Evolutionary conservation across 2,113 vertebrate species (phyloP).

Genomic region (Nannospalax galili): DNA sequence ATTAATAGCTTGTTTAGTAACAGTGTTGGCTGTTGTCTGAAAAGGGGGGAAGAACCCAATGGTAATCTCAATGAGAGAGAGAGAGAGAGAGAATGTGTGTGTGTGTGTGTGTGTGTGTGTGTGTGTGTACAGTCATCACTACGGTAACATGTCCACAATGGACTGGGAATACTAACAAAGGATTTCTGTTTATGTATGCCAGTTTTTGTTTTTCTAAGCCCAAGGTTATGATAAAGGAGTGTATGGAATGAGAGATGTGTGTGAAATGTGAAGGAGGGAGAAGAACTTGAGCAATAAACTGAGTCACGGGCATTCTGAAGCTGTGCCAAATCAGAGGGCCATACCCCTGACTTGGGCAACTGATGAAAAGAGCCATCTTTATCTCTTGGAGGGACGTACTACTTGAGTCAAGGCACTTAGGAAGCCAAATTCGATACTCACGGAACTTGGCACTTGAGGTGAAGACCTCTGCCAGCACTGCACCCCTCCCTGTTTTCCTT

Average conservation of each 20-base stretch:
- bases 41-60: constrained; percentile 43
- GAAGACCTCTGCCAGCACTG: not conserved
- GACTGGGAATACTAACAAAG: not conserved
- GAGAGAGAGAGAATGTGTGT: not conserved
- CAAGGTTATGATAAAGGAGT: not conserved
- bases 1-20: constrained; percentile 79
- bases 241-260: not conserved
- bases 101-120: not conserved
- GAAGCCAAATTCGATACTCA: not conserved
- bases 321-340: not conserved
- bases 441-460: not conserved
- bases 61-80: constrained; percentile 45
- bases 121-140: constrained; percentile 43
- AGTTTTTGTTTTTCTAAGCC: not conserved
- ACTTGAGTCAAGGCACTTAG: not conserved
- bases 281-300: not conserved
- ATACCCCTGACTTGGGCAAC: too few relatives aligned
- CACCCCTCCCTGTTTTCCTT: not conserved
- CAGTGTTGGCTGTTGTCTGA: constrained; percentile 59
- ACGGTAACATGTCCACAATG: constrained; percentile 64
- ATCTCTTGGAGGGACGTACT: not conserved
- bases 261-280: not conserved
- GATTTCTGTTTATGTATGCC: not conserved
- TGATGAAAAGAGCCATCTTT: not conserved
- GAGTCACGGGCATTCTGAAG: not conserved